Conservation (phyloP, 2,113 vertebrate genomes). For the Prinia subflava region DNA sequence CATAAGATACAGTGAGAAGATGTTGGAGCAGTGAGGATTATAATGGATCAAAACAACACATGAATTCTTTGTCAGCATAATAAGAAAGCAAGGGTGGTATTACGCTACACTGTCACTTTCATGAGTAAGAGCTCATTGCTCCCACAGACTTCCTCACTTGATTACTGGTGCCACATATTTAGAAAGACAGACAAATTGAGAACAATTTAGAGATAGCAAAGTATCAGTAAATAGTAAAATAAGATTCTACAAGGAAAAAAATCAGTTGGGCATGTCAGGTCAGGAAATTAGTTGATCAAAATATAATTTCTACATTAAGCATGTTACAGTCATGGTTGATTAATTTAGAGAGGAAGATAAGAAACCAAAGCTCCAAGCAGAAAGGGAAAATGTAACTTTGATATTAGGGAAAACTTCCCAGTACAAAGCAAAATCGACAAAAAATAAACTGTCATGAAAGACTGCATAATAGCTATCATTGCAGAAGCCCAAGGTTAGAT, state of each 20-base stretch:
- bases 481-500: not conserved
- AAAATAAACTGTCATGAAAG: not conserved
- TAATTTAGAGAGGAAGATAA: not conserved
- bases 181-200: constrained; percentile 21
- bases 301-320: constrained; percentile 25
- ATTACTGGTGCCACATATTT: not conserved
- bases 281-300: not conserved
- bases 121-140: not conserved
- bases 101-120: not conserved
- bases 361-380: not conserved
- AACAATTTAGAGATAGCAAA: not conserved
- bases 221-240: constrained; percentile 6
- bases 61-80: not conserved
- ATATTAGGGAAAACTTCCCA: not conserved
- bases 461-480: not conserved
- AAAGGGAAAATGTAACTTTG: not conserved
- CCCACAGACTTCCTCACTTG: not conserved
- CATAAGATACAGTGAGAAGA: not conserved
- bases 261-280: not conserved
- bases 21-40: not conserved
- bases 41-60: constrained; percentile 9
- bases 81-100: not conserved
- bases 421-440: not conserved
- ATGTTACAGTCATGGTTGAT: not conserved
- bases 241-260: not conserved